Base-by-base conservation (phyloP, 2,113 vertebrate genomes). In the Dasyprocta punctata region DNA sequence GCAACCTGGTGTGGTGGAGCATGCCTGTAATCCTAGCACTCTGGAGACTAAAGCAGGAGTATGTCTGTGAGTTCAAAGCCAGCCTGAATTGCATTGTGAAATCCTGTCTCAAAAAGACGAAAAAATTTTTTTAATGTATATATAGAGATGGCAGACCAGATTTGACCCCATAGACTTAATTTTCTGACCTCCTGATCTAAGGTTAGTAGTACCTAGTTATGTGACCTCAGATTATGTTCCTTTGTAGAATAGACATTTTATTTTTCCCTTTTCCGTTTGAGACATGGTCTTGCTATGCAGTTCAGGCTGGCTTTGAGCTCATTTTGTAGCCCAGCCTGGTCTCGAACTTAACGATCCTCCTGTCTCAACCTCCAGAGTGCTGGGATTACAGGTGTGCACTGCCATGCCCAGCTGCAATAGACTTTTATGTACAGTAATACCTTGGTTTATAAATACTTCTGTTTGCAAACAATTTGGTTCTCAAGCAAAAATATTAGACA, bases 171-270 rank as follows among this genome's bases (percentile, higher is more conserved):
- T 3, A 75, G 36, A 52, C 33, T 24, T 92, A 56, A 88, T 96
- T 98, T 90, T 67, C 36, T 94, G 7, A 87, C 28, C 26, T 12
- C 36, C 22, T 71, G 1, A 84, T 90, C 11, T 89, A 81, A 58
- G 28, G 30, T 89, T 86, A 33, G 83, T 75, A 75, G 67, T 77
- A 92, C 14, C 49, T 92, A 95, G 28, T 96, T 90, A 87, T 85
- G 22, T 14, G 80, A n/a, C 41, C 33, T 80, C 49, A 83, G 60
- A 67, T 78, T 77, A 9, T 96, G 30, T 87, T 93, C 56, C 52
- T 0, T 87, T 92, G 28, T 90, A 44, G 24, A 73, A 30, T 90
- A 5, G 36, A 81, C 54, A 89, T n/a, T n/a, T n/a, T n/a, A n/a
- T n/a, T n/a, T n/a, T n/a, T n/a, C n/a, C n/a, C n/a, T n/a, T n/a